phyloP scores from a whole-genome alignment of 2,797 vertebrate species.

The Alfaro cultratus region DNA sequence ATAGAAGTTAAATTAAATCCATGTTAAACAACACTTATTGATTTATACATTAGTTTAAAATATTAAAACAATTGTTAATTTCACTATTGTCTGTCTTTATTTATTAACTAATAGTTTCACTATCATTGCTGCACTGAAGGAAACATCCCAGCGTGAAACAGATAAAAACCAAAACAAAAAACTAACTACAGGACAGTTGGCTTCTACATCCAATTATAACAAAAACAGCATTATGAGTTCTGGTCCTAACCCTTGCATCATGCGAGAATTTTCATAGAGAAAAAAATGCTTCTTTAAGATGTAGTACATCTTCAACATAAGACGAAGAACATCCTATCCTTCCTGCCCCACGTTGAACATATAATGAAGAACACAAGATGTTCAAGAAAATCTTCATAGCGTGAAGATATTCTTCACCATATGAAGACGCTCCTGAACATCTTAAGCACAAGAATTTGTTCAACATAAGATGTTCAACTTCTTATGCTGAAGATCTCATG shows the following conservation, averaged over 20 bases:
- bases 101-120: not conserved
- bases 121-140: not conserved
- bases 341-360: too few relatives aligned
- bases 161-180: not conserved
- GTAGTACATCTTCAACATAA: too few relatives aligned
- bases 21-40: not conserved
- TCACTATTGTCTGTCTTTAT: not conserved
- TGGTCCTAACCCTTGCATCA: not conserved
- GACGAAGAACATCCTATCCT: too few relatives aligned
- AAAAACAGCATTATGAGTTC: not conserved
- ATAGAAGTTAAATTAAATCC: not conserved
- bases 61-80: not conserved
- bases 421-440: too few relatives aligned
- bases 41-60: not conserved
- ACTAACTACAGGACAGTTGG: not conserved
- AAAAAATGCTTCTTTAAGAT: not conserved
- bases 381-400: too few relatives aligned
- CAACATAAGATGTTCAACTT: too few relatives aligned
- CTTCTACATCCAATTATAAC: not conserved
- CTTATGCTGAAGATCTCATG: too few relatives aligned
- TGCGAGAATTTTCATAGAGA: not conserved
- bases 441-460: too few relatives aligned
- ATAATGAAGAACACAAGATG: too few relatives aligned
- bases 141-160: not conserved
- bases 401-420: too few relatives aligned